A percentile compares a stretch with the other conserved stretches of the same genome.
Evolutionary conservation across 2,113 vertebrate species (phyloP).

Genomic region (Nycticryphes semicollaris): DNA sequence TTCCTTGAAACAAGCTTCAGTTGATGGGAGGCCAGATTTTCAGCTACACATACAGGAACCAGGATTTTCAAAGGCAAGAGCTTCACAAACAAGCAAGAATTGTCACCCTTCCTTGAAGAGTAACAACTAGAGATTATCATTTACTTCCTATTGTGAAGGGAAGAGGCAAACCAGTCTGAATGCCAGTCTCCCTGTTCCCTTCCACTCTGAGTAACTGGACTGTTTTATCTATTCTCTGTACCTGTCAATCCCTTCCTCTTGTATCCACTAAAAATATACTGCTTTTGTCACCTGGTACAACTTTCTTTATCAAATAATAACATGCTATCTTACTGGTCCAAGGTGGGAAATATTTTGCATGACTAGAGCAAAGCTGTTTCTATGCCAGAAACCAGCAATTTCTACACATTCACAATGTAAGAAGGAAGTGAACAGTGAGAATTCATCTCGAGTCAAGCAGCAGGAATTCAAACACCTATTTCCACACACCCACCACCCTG

Average conservation of each 20-base stretch:
- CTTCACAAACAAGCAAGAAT: background rate
- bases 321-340: background rate
- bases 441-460: background rate
- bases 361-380: background rate
- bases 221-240: background rate
- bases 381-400: background rate
- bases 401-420: background rate
- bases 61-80: background rate
- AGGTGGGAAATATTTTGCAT: background rate
- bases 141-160: background rate
- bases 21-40: background rate
- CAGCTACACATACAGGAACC: background rate
- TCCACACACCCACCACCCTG: too few relatives aligned
- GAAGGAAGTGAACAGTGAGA: background rate
- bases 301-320: background rate
- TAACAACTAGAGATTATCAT: background rate
- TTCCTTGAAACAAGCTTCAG: background rate
- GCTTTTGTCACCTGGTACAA: background rate
- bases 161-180: background rate
- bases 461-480: background rate
- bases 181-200: background rate
- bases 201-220: background rate
- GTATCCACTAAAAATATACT: background rate
- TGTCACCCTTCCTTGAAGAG: background rate
- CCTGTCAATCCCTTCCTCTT: background rate